A percentile compares a stretch with the other conserved stretches of the same genome.
Evolutionary conservation across 2,797 vertebrate species (phyloP).

Genomic region (Sphenopsis melanotis): DNA sequence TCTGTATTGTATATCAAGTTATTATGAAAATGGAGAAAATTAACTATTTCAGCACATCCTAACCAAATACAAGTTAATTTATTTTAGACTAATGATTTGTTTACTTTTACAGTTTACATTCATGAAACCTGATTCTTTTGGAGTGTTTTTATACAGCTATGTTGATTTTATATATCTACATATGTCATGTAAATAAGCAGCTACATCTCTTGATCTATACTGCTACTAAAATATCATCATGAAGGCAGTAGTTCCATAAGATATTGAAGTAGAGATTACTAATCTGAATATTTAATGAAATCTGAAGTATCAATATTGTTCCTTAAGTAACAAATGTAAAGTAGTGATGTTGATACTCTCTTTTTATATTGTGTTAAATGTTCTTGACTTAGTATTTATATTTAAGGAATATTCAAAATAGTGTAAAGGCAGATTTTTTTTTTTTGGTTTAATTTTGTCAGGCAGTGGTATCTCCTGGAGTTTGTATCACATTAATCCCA

Average conservation of each 20-base stretch:
- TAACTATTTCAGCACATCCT: background rate
- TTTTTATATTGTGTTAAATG: background rate
- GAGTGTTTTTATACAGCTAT: background rate
- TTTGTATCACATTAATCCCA: background rate
- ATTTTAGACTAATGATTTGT: background rate
- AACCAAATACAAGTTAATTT: background rate
- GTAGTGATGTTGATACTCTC: background rate
- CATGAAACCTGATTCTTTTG: background rate
- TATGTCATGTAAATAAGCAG: background rate
- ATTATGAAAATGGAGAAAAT: background rate
- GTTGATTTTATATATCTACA: background rate
- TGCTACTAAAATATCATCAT: background rate
- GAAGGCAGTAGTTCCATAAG: background rate
- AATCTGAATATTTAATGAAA: background rate
- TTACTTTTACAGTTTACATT: background rate
- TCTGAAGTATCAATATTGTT: background rate
- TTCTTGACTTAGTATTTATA: background rate
- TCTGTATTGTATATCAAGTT: background rate
- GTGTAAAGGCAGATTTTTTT: background rate
- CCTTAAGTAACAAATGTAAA: background rate
- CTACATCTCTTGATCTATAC: background rate
- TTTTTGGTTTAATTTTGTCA: background rate
- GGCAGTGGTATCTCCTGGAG: background rate
- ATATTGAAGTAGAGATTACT: background rate
- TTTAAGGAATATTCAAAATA: background rate